Evolutionary conservation across 1,140 invertebrate species (phyloP).

Genomic region (Drosophila fuyamai): DNA sequence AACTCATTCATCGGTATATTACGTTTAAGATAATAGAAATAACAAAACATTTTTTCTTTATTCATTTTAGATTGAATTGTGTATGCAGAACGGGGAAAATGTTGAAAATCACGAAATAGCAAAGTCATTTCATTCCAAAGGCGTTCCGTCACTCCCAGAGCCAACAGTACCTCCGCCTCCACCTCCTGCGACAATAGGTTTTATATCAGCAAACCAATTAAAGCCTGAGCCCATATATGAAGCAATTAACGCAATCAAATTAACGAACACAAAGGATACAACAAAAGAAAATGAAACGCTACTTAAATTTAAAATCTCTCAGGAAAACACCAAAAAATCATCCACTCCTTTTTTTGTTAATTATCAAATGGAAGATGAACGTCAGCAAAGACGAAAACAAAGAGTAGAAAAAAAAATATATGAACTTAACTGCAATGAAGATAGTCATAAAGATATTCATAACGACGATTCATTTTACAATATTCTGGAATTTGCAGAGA

Average conservation of each 20-base stretch:
- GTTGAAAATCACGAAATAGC: constrained; percentile 3
- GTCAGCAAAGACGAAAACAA: constrained; percentile 91
- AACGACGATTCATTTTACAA: constrained; percentile 88
- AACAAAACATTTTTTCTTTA: constrained; percentile 4
- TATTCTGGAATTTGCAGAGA: constrained; percentile 96
- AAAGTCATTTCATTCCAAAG: constrained; percentile 79
- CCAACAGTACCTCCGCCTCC: constrained; percentile 90
- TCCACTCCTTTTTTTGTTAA: constrained; percentile 1
- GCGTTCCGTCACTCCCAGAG: constrained; percentile 89
- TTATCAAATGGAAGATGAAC: constrained; percentile 83
- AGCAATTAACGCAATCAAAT: constrained; percentile 86
- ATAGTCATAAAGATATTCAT: constrained; percentile 85
- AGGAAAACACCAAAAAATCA: constrained; percentile 14
- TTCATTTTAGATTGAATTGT: constrained; percentile 51
- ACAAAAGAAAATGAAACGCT: background rate
- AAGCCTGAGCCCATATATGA: constrained; percentile 92
- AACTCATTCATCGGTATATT: too few relatives aligned
- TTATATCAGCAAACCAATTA: constrained; percentile 50
- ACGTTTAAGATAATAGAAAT: background rate
- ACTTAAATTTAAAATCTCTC: constrained; percentile 3
- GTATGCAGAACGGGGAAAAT: constrained; percentile 31
- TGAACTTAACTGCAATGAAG: constrained; percentile 88
- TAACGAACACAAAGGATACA: background rate
- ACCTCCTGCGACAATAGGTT: constrained; percentile 82
- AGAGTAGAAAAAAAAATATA: constrained; percentile 94